A percentile compares a stretch with the other conserved stretches of the same genome.
These are phyloP conservation scores for Pygoscelis adeliae DNA, from an alignment of 2,113 vertebrate genomes.

Conservation along the genomic window DNA sequence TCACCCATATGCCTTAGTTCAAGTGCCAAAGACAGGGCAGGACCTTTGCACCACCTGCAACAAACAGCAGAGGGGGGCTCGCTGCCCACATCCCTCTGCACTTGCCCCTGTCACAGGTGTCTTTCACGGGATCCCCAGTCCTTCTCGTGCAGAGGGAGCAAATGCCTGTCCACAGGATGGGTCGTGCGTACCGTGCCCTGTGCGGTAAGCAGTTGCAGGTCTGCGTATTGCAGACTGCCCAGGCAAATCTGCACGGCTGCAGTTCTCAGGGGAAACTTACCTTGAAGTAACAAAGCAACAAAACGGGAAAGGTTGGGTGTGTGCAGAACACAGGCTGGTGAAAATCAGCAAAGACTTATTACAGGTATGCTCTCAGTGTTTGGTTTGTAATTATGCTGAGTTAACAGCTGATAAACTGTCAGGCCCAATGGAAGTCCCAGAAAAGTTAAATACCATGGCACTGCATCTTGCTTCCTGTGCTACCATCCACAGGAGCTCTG, in stretches of 20 bases:
- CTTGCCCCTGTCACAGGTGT: not conserved
- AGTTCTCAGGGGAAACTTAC: not conserved
- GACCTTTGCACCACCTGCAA: not conserved
- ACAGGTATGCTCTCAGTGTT: not conserved
- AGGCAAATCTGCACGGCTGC: not conserved
- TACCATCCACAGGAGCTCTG: not conserved
- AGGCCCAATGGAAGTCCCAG: not conserved
- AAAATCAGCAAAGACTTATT: not conserved
- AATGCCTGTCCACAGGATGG: accelerated
- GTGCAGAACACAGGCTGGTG: not conserved
- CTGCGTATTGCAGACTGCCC: accelerated
- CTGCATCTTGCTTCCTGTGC: not conserved
- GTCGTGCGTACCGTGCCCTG: accelerated
- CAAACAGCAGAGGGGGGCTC: not conserved
- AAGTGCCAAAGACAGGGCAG: not conserved
- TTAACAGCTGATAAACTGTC: not conserved
- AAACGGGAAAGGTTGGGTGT: accelerated
- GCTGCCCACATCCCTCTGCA: not conserved
- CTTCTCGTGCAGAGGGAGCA: not conserved
- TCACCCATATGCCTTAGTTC: not conserved
- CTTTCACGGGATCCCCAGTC: not conserved
- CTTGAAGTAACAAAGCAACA: not conserved
- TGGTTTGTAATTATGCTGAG: not conserved
- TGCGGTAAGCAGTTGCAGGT: not conserved
- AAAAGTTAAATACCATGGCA: accelerated